phyloP scores from a whole-genome alignment of 2,797 vertebrate genomes.

The Heteromormyrus szaboi region DNA sequence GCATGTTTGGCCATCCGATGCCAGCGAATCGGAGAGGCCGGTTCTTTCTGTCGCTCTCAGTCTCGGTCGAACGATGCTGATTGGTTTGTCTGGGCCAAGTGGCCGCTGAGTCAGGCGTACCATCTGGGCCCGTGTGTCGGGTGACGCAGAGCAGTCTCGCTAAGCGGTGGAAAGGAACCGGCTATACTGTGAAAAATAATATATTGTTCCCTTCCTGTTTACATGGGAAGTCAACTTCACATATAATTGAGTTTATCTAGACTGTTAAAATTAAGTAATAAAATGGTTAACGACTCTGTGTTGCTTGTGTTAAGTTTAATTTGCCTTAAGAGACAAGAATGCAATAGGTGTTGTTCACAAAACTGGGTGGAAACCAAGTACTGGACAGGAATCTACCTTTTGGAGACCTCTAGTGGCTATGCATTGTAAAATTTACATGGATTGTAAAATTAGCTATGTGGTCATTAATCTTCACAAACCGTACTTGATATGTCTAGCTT shows the following conservation, averaged over 20 bases:
- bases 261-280: conserved; percentile 29
- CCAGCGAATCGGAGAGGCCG: not conserved
- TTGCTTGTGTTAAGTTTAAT: conserved; percentile 15
- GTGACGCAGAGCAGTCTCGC: conserved; percentile 15
- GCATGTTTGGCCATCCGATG: not conserved
- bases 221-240: conserved; percentile 18
- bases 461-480: not conserved
- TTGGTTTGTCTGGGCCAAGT: not conserved
- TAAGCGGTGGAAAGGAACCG: conserved; percentile 21
- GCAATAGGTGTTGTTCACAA: not conserved
- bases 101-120: not conserved
- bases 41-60: not conserved
- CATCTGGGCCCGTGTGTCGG: conserved; percentile 11
- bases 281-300: conserved; percentile 17
- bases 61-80: not conserved
- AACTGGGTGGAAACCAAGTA: not conserved
- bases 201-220: conserved; percentile 20
- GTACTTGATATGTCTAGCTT: not conserved
- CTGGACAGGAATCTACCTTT: not conserved
- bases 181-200: conserved; percentile 31
- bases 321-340: not conserved
- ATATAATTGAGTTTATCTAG: conserved; percentile 24
- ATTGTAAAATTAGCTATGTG: not conserved
- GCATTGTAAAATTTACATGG: not conserved
- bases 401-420: conserved; percentile 1